These are phyloP conservation scores for Diarsia rubi DNA, from an alignment of 2,888 invertebrate genomes.

Conservation along the genomic window DNA sequence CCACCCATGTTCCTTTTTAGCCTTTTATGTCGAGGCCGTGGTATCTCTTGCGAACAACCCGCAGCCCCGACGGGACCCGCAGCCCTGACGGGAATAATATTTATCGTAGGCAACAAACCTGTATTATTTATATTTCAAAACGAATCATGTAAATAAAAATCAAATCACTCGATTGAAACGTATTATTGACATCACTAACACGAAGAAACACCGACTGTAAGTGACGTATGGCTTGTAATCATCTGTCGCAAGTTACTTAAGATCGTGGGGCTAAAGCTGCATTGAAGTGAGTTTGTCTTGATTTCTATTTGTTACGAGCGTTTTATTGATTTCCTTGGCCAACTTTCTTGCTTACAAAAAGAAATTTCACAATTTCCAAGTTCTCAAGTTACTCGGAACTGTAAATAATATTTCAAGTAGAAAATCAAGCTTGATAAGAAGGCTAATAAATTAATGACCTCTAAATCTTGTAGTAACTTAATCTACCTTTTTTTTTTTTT, in stretches of 20 bases:
- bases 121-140: neutral
- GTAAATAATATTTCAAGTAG: no score
- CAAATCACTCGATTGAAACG: neutral
- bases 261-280: conserved; percentile 45
- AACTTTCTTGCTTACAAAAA: neutral
- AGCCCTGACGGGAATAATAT: no score
- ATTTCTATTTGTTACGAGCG: conserved; percentile 9
- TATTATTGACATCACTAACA: conserved; percentile 44
- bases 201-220: conserved; percentile 34
- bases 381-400: no score
- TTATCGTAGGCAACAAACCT: neutral
- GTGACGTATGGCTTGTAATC: conserved; percentile 64
- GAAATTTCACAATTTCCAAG: neutral
- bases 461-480: no score
- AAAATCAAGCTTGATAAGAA: no score
- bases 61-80: no score
- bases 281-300: conserved; percentile 29
- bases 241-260: conserved; percentile 51
- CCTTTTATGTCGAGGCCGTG: no score
- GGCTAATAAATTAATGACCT: no score
- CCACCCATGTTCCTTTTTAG: no score
- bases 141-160: no score
- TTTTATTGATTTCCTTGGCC: conserved; percentile 8
- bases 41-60: no score
- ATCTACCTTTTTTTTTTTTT: no score